These are phyloP conservation scores for Tapirus indicus DNA, from an alignment of 2,797 vertebrate genomes.

Conservation along the genomic window DNA sequence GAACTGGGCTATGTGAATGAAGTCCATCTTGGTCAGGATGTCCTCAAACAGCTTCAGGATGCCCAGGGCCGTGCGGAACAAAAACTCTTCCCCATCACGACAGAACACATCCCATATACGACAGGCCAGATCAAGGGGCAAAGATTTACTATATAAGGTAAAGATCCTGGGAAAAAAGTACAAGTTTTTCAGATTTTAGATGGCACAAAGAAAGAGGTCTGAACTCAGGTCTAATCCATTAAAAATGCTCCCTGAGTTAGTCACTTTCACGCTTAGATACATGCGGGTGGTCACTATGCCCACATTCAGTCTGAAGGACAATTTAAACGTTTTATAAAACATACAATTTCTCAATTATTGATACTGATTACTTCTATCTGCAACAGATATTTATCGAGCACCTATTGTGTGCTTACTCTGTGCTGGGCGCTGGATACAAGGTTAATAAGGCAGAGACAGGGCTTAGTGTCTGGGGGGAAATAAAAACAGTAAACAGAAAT, in stretches of 20 bases:
- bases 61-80: conserved; percentile 96
- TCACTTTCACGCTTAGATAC: accelerated
- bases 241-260: neutral
- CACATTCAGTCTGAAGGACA: neutral
- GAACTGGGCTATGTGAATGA: conserved; percentile 98
- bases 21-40: conserved; percentile 97
- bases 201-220: accelerated
- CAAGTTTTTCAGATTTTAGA: neutral
- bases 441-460: no score
- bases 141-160: conserved; percentile 96
- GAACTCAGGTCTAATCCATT: no score
- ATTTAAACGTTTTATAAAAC: accelerated
- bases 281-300: accelerated
- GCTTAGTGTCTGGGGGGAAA: neutral
- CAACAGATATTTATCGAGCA: accelerated
- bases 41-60: conserved; percentile 96
- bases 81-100: conserved; percentile 96
- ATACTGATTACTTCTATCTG: accelerated
- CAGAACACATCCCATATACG: conserved; percentile 99
- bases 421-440: accelerated
- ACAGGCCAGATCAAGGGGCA: conserved; percentile 96
- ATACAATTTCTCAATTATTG: accelerated
- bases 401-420: neutral
- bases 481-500: neutral
- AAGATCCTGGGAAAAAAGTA: conserved; percentile 93